Evolutionary conservation across 2,113 vertebrate species (phyloP), one percentile per base, ranked within the genome.

Genomic region (Pogonocichla stellata): DNA sequence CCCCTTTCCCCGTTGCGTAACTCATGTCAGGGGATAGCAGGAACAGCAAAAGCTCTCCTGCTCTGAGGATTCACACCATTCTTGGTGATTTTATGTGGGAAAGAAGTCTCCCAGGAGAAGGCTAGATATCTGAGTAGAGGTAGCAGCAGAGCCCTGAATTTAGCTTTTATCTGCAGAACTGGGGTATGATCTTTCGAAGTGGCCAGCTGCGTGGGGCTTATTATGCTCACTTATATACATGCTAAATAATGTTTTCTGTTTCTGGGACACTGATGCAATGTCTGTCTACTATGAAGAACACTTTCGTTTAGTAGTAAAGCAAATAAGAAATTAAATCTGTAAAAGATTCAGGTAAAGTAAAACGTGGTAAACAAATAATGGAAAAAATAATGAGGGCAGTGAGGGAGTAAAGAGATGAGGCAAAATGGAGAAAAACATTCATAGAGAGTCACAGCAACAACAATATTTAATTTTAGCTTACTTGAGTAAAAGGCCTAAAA

Each of bases 1-100:
- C 6, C 1, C n/a, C 1, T 2, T 80, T 90, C 8, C 28, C 5
- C 24, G 5, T 3, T 45, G 31, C 5, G 5, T 45, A 53, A 25
- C 9, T 61, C 23, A 33, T 87, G 65, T 16, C 34, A 67, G 28
- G n/a, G 25, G 5, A 42, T n/a, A 38, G 15, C 47, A 71, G 69
- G 10, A 84, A 10, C 36, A 71, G 26, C 38, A 74, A 33, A 62
- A 45, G 26, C 64, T 71, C 60, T 26, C 50, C 51, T 80, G 40
- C 80, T 92, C 61, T 91, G 51, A 78, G 47, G 29, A 47, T 38
- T 89, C 43, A 17, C 5, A 13, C 34, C 28, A 14, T 93, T 20
- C n/a, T 19, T 72, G 53, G 6, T 82, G 28, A 43, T 19, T 58
- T 36, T 22, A 31, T 25, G 10, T 57, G 50, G 28, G 33, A 74